Conservation (phyloP, 2,888 invertebrate genomes). For the Onchidella celtica region DNA sequence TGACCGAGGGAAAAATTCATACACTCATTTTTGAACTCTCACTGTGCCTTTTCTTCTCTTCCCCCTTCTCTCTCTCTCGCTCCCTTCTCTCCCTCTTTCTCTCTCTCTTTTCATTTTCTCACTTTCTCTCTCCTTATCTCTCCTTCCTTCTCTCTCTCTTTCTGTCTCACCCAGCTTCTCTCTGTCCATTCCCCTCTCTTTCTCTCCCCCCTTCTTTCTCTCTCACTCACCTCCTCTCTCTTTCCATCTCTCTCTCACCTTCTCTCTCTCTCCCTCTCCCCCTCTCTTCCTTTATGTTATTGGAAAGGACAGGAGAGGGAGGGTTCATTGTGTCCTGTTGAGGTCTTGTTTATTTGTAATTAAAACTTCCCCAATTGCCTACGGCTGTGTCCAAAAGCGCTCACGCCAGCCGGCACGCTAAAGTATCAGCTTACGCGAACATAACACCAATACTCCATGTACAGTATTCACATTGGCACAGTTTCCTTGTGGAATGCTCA, state of each 20-base stretch:
- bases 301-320: neutral
- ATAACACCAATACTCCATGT: too few species aligned
- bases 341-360: too few species aligned
- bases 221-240: neutral
- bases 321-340: too few species aligned
- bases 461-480: too few species aligned
- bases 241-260: neutral
- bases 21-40: too few species aligned
- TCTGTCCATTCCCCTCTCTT: neutral
- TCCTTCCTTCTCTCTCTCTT: neutral
- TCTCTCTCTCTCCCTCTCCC: neutral
- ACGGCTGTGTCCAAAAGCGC: too few species aligned
- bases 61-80: neutral
- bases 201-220: neutral
- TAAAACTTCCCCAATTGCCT: too few species aligned
- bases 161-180: neutral
- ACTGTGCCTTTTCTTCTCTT: too few species aligned
- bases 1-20: too few species aligned
- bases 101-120: neutral
- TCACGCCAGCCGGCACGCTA: too few species aligned
- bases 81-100: neutral
- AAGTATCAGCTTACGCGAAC: too few species aligned
- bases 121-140: neutral
- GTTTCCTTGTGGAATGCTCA: too few species aligned
- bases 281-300: neutral